phyloP scores from a whole-genome alignment of 2,888 invertebrate species.

The Cheilosia scutellata region DNA sequence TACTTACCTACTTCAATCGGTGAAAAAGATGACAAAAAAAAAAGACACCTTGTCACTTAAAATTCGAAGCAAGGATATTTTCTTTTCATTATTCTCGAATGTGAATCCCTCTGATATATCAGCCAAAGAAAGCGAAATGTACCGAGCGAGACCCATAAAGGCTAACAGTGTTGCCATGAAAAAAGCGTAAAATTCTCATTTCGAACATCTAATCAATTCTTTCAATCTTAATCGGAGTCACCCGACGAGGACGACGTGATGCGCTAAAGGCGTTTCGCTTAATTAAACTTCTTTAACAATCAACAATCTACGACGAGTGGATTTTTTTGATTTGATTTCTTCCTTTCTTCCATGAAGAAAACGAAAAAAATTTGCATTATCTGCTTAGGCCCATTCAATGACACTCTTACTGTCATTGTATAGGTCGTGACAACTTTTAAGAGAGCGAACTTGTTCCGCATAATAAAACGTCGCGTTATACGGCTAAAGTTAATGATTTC shows the following conservation, averaged over 20 bases:
- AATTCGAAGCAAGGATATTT: slow-evolving; percentile 49
- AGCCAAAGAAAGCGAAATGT: neutral
- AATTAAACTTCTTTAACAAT: slow-evolving; percentile 70
- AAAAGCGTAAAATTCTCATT: slow-evolving; percentile 65
- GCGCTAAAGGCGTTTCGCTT: slow-evolving; percentile 69
- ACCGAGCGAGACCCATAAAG: slow-evolving; percentile 28
- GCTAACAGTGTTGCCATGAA: slow-evolving; percentile 44
- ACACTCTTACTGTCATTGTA: slow-evolving; percentile 45
- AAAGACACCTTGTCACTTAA: slow-evolving; percentile 23
- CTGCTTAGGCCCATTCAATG: slow-evolving; percentile 49
- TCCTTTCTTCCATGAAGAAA: slow-evolving; percentile 7
- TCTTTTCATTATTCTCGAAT: slow-evolving; percentile 58
- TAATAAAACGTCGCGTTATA: slow-evolving; percentile 38
- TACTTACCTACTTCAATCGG: neutral
- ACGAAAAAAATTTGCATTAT: slow-evolving; percentile 54
- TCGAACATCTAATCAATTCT: slow-evolving; percentile 68
- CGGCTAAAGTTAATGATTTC: neutral
- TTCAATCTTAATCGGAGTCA: slow-evolving; percentile 68
- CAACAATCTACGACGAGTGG: slow-evolving; percentile 42
- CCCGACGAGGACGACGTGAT: slow-evolving; percentile 44
- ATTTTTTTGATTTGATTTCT: slow-evolving; percentile 60
- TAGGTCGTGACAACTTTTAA: slow-evolving; percentile 61
- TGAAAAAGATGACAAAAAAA: neutral
- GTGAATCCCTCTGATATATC: slow-evolving; percentile 1
- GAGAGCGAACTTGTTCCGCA: slow-evolving; percentile 57